Conservation (phyloP, 2,888 invertebrate genomes). For the Drosophila monieri region DNA sequence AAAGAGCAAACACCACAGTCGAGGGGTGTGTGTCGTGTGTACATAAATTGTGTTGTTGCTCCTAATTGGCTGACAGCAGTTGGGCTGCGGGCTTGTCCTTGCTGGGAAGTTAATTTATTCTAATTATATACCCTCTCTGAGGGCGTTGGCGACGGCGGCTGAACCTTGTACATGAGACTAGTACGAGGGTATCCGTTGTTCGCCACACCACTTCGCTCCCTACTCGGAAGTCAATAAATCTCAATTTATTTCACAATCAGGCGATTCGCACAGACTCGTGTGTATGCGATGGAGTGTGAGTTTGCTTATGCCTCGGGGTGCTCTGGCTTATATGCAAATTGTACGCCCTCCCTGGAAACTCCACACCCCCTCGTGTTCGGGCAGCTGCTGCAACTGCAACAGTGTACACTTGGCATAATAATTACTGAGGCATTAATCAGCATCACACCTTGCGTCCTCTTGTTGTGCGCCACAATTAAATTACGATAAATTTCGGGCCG, state of each 20-base stretch:
- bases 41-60: slow-evolving; percentile 44
- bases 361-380: slow-evolving; percentile 15
- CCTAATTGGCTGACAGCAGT: slow-evolving; percentile 50
- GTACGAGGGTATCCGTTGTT: too few species aligned
- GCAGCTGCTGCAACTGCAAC: slow-evolving; percentile 41
- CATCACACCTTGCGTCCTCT: slow-evolving; percentile 65
- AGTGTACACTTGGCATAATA: slow-evolving; percentile 52
- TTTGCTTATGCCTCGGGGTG: slow-evolving; percentile 42
- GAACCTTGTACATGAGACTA: too few species aligned
- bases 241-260: slow-evolving; percentile 77
- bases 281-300: slow-evolving; percentile 27
- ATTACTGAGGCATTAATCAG: slow-evolving; percentile 65
- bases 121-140: slow-evolving; percentile 67
- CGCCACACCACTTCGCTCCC: not conserved
- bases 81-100: slow-evolving; percentile 58
- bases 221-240: slow-evolving; percentile 82
- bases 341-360: slow-evolving; percentile 16
- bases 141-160: not conserved
- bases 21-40: not conserved
- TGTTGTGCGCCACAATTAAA: slow-evolving; percentile 51
- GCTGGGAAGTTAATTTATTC: slow-evolving; percentile 81
- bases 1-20: slow-evolving; percentile 17
- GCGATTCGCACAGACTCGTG: slow-evolving; percentile 1
- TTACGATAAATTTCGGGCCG: slow-evolving; percentile 43
- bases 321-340: slow-evolving; percentile 43